Base-by-base conservation (phyloP, 2,888 invertebrate species). In the Eupsilia transversa region DNA sequence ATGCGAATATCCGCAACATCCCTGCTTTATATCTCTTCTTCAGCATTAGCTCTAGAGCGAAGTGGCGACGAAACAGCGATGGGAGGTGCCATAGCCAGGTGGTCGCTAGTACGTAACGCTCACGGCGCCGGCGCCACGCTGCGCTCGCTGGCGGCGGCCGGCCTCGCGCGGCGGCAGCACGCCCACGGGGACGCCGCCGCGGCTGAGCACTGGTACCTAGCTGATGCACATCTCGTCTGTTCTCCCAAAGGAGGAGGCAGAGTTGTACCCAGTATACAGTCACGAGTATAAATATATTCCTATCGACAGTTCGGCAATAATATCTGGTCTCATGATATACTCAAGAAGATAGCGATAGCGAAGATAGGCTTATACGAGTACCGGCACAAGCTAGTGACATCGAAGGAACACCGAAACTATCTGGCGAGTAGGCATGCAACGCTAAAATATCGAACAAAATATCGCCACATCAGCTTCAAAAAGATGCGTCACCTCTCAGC, bases 121-220 rank as follows among this genome's bases (percentile, higher is more conserved):
- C 82, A 78, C 35, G 90, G 92, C 82, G 94, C 94, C 87, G 94
- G 95, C 65, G 87, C 86, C 86, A 93, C 94, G 78, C 89, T 95
- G 87, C 93, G 95, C 56, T 88, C 94, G 84, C 90, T 95, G 27
- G 93, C 95, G 59, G 94, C 95, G 68, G 95, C 95, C 63, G 93
- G 93, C 0, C 94, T 96, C 12, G 96, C 96, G 56, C 90, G 95
- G 84, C 70, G 91, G 86, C 68, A 78, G 63, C 66, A 78, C 27
- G 65, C 56, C 38, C 59, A 56, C 6, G 82, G 72, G 4, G 93
- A 93, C 77, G 85, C 89, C 9, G 85, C 92, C 59, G 92, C 94
- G 35, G 95, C 65, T 2, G 65, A 65, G 1, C 65, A 65, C 65
- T 65, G 65, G 64, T 64, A 54, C 14, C 6, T 56, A 56, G 17